These are phyloP conservation scores for Cyprinodon tularosa DNA, from an alignment of 2,113 vertebrate genomes.

Conservation along the genomic window DNA sequence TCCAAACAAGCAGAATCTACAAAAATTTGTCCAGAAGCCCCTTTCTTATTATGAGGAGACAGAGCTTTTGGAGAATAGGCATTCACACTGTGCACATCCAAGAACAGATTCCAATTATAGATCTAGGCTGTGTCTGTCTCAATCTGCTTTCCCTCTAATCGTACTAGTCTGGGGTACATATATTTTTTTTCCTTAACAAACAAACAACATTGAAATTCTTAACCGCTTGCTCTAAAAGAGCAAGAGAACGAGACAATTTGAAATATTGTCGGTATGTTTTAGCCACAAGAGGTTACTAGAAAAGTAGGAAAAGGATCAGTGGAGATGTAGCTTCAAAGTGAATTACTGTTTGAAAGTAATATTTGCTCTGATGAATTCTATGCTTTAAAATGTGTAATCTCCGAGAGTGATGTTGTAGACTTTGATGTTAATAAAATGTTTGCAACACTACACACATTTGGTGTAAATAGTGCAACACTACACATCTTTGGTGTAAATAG, in stretches of 20 bases:
- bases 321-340: slow-evolving; percentile 54
- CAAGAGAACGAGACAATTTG: slow-evolving; percentile 36
- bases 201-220: slow-evolving; percentile 67
- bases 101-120: slow-evolving; percentile 86
- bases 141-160: slow-evolving; percentile 79
- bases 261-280: slow-evolving; percentile 64
- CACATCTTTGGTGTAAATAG: not conserved
- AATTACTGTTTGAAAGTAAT: slow-evolving; percentile 57
- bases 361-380: slow-evolving; percentile 42
- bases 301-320: slow-evolving; percentile 25
- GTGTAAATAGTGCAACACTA: slow-evolving; percentile 16
- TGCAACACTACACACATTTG: slow-evolving; percentile 9
- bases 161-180: slow-evolving; percentile 74
- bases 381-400: slow-evolving; percentile 33
- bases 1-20: slow-evolving; percentile 44
- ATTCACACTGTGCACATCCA: slow-evolving; percentile 74
- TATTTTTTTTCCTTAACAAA: slow-evolving; percentile 77
- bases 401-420: slow-evolving; percentile 28
- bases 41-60: slow-evolving; percentile 67
- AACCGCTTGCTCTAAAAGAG: slow-evolving; percentile 31
- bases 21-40: slow-evolving; percentile 57
- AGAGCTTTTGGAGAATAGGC: slow-evolving; percentile 58
- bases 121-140: slow-evolving; percentile 81
- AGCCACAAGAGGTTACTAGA: slow-evolving; percentile 34
- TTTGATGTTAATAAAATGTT: slow-evolving; percentile 49